Percentiles rank a stretch among this genome's conserved stretches.
Evolutionary conservation across 2,797 vertebrate species (phyloP).

Genomic region (Alauda arvensis): DNA sequence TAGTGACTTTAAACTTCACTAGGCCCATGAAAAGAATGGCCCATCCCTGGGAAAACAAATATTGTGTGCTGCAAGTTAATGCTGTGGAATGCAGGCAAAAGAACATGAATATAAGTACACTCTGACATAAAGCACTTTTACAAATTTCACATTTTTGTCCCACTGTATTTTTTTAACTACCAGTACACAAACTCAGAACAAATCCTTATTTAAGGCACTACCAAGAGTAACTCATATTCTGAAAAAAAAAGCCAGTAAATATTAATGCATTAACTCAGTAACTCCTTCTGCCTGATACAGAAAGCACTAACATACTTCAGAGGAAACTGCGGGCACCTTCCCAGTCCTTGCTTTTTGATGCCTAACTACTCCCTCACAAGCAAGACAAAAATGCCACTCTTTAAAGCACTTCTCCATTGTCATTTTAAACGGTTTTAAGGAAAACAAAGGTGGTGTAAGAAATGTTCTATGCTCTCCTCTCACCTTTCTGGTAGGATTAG

Average conservation of each 20-base stretch:
- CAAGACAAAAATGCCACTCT: not conserved
- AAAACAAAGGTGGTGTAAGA: not conserved
- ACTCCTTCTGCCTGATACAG: not conserved
- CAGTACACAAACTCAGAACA: not conserved
- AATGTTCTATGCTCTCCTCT: not conserved
- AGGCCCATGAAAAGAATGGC: not conserved
- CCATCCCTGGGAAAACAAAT: not conserved
- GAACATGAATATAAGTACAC: not conserved
- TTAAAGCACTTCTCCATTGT: not conserved
- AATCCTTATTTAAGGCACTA: not conserved
- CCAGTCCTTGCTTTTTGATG: not conserved
- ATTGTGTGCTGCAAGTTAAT: not conserved
- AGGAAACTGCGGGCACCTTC: not conserved
- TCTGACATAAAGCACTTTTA: not conserved
- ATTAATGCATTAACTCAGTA: not conserved
- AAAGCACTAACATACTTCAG: not conserved
- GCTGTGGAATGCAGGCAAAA: not conserved
- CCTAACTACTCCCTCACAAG: not conserved
- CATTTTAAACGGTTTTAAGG: slow-evolving; percentile 14
- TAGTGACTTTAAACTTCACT: not conserved
- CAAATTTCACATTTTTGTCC: not conserved
- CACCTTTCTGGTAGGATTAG: not conserved
- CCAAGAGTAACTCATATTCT: not conserved
- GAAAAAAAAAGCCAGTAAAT: not conserved
- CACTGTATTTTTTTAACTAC: not conserved